A percentile compares a stretch with the other conserved stretches of the same genome.
Evolutionary conservation across 2,113 vertebrate genomes (phyloP).

Genomic region (Gobiocypris rarus): DNA sequence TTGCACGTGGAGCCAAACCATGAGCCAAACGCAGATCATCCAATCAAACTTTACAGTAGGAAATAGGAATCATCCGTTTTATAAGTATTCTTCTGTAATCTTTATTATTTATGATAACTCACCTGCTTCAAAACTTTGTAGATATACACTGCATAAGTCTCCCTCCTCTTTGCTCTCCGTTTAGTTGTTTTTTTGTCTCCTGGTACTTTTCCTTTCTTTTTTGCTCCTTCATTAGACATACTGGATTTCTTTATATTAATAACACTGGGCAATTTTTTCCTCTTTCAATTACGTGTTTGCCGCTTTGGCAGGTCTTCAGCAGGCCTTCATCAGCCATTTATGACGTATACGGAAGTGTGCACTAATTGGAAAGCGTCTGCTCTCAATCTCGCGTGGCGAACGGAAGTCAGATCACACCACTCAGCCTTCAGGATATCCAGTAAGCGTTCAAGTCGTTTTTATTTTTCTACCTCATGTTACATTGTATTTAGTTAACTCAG

Average conservation of each 20-base stretch:
- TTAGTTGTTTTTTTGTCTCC: slow-evolving; percentile 70
- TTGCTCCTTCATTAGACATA: slow-evolving; percentile 73
- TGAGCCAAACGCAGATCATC: not conserved
- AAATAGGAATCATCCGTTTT: not conserved
- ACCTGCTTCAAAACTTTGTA: slow-evolving; percentile 81
- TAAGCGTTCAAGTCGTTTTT: not conserved
- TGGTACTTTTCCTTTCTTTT: slow-evolving; percentile 73
- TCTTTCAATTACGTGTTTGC: not conserved
- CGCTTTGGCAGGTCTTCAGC: slow-evolving; percentile 12
- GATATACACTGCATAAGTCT: slow-evolving; percentile 80
- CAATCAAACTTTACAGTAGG: not conserved
- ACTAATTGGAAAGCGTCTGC: slow-evolving; percentile 38
- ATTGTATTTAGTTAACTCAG: too few species aligned
- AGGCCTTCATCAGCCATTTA: slow-evolving; percentile 46
- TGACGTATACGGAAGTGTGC: not conserved
- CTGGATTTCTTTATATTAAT: not conserved
- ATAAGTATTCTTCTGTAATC: too few species aligned
- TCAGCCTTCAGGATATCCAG: not conserved
- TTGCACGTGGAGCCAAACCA: not conserved
- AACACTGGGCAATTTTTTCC: not conserved
- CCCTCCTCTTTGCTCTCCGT: slow-evolving; percentile 72
- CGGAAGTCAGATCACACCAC: not conserved
- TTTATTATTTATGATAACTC: not conserved
- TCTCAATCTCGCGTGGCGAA: not conserved
- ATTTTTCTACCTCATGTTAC: not conserved